Percentiles rank a stretch among this genome's conserved stretches.
Conservation (phyloP, 2,888 invertebrate genomes). For the Xanthostigma xanthostigma region DNA sequence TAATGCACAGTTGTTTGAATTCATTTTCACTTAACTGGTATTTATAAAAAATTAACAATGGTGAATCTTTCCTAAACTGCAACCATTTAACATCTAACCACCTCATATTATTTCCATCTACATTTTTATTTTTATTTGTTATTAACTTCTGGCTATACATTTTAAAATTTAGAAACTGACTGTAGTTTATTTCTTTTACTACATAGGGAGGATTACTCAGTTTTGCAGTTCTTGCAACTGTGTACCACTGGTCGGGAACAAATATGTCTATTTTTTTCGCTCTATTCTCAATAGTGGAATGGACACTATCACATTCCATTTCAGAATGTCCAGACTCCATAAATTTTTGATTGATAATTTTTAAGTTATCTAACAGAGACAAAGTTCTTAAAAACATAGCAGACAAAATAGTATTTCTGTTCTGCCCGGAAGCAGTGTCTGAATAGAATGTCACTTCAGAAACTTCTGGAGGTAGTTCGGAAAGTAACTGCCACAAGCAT, state of each 20-base stretch:
- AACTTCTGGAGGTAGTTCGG: not conserved
- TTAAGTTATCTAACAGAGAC: constrained; percentile 4
- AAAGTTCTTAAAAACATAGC: constrained; percentile 9
- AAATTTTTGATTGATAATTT: constrained; percentile 10
- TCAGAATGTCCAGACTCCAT: no score
- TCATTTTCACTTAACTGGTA: constrained; percentile 7
- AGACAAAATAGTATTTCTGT: constrained; percentile 9
- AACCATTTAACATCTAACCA: constrained; percentile 10
- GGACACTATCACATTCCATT: constrained; percentile 12
- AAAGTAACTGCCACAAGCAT: constrained; percentile 5
- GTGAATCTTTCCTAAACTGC: constrained; percentile 10
- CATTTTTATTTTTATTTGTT: constrained; percentile 8
- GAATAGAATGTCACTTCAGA: constrained; percentile 10
- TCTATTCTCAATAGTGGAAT: constrained; percentile 9
- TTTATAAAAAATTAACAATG: constrained; percentile 10
- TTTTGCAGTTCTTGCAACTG: constrained; percentile 10
- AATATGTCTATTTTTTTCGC: constrained; percentile 11
- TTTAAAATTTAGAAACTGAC: constrained; percentile 10
- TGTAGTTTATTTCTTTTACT: constrained; percentile 5
- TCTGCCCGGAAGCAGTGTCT: constrained; percentile 12
- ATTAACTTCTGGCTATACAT: constrained; percentile 6
- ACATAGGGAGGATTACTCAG: constrained; percentile 8
- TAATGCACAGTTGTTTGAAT: constrained; percentile 3
- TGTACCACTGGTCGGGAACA: constrained; percentile 12
- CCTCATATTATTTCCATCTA: constrained; percentile 6